Conservation (phyloP, 2,888 invertebrate genomes). For the Leptogaster cylindrica region DNA sequence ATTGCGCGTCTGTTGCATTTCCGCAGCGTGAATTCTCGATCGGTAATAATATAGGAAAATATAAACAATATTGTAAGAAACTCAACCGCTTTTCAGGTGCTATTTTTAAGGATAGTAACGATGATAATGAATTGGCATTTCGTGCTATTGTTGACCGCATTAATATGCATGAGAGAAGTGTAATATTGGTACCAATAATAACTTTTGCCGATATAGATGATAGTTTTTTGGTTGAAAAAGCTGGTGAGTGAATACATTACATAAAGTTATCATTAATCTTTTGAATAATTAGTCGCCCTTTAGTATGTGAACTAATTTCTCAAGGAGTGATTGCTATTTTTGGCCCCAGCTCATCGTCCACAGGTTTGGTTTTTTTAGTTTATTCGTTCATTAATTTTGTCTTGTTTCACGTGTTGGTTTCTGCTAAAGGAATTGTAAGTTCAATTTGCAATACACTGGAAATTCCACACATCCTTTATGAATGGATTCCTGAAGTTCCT, state of each 20-base stretch:
- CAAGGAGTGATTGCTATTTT: conserved; percentile 76
- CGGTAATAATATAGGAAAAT: background rate
- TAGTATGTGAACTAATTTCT: conserved; percentile 71
- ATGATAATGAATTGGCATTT: conserved; percentile 68
- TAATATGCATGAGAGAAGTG: conserved; percentile 59
- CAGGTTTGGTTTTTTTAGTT: conserved; percentile 52
- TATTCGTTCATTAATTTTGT: no score
- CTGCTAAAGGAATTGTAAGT: conserved; percentile 57
- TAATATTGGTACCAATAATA: conserved; percentile 56
- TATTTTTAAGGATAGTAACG: conserved; percentile 65
- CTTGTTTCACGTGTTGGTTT: no score
- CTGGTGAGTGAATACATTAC: conserved; percentile 51
- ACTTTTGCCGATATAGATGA: conserved; percentile 56
- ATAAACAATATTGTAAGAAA: background rate
- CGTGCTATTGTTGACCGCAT: conserved; percentile 64
- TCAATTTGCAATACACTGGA: conserved; percentile 70
- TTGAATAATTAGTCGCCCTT: conserved; percentile 22
- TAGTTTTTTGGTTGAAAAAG: conserved; percentile 59
- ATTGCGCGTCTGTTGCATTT: background rate
- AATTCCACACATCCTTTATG: conserved; percentile 69
- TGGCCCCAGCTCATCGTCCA: conserved; percentile 65
- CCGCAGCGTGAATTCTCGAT: conserved; percentile 12
- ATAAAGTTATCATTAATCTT: background rate
- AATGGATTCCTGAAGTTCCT: conserved; percentile 64
- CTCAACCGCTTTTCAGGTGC: conserved; percentile 52